A percentile compares a stretch with the other conserved stretches of the same genome.
Conservation (phyloP, 1,140 invertebrate genomes). For the Pogonus chalceus region DNA sequence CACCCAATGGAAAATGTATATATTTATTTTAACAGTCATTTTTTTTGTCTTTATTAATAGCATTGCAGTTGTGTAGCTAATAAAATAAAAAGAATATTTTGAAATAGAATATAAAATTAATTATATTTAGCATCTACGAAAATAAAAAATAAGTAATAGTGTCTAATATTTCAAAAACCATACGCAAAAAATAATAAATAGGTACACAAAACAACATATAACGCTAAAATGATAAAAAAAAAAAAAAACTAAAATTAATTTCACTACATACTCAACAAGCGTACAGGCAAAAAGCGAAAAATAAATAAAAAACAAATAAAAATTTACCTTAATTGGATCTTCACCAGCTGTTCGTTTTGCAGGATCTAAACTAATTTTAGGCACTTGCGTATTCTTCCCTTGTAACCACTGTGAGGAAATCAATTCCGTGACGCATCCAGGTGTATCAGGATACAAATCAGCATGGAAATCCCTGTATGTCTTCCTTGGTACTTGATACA, state of each 20-base stretch:
- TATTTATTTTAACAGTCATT: too few relatives aligned
- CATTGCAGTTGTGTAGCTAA: too few relatives aligned
- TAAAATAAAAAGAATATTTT: too few relatives aligned
- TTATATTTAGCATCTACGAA: too few relatives aligned
- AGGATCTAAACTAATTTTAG: constrained; percentile 73
- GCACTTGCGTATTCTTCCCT: constrained; percentile 56
- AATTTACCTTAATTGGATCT: constrained; percentile 48
- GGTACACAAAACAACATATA: background rate
- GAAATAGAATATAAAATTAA: too few relatives aligned
- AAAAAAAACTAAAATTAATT: background rate
- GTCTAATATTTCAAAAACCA: background rate
- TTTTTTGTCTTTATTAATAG: too few relatives aligned
- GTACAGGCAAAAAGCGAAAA: background rate
- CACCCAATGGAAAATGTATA: too few relatives aligned
- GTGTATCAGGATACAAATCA: constrained; percentile 85
- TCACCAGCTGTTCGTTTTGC: constrained; percentile 49
- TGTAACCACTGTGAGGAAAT: constrained; percentile 68
- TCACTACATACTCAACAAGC: background rate
- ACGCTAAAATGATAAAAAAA: background rate
- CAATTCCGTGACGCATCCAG: constrained; percentile 62
- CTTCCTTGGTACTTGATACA: constrained; percentile 89
- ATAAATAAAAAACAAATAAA: constrained; percentile 8
- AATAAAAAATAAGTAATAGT: too few relatives aligned
- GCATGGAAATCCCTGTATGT: constrained; percentile 73
- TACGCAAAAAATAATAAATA: too few relatives aligned